Base-by-base conservation (phyloP, 2,113 vertebrate genomes). In the Tichodroma muraria region DNA sequence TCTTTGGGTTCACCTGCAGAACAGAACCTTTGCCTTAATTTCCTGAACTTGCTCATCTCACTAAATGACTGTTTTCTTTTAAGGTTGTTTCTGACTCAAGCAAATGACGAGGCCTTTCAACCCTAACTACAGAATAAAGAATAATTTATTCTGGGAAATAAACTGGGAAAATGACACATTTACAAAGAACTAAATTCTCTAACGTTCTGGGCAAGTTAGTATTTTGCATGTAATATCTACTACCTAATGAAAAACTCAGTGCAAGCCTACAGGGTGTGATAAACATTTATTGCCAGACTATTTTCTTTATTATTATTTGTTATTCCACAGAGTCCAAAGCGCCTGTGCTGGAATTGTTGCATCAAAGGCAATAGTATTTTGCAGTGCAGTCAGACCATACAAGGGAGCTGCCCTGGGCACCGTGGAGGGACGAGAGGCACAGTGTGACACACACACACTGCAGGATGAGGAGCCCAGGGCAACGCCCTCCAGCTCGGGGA, bases 341-440 rank as follows among this genome's bases (percentile, higher is more conserved):
- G 27, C 33, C 50, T 60, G n/a, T 85, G 49, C 53, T 80, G 60
- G 69, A 92, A 76, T 22, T 50, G 40, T 63, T 71, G 47, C 40
- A n/a, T 59, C 24, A 19, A 40, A 91, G 57, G n/a, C 75, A 82
- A 44, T 54, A 69, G 33, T 7, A 23, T 42, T 65, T 72, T 65
- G 45, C 59, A n/a, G n/a, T 31, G 8, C 18, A 42, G 22, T 38
- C 61, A 60, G 75, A 28, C 49, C 35, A 16, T 40, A 37, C 4
- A 17, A 76, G 49, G 69, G 61, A 85, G 19, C 60, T 75, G 69
- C 33, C 19, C 42, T 9, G 37, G 60, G 17, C 0, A 1, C 23
- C 9, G 0, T 4, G 31, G 45, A 49, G 42, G 57, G 60, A 59
- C 0, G 4, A 70, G 49, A 83, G 42, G 45, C 1, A 0, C 3